phyloP scores from a whole-genome alignment of 2,797 vertebrate genomes.

The Eupleurogrammus muticus region DNA sequence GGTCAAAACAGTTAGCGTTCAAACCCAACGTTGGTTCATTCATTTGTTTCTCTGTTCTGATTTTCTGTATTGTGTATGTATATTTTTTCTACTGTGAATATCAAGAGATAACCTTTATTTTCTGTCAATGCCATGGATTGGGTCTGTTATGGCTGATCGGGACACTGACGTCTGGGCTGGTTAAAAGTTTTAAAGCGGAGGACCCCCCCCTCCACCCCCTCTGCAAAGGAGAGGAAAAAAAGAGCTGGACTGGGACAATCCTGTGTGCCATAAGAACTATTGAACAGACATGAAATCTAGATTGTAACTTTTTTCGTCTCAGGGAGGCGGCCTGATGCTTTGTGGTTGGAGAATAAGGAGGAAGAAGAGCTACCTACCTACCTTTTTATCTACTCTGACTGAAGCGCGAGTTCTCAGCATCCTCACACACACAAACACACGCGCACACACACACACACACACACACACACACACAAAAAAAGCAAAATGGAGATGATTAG shows the following conservation, averaged over 20 bases:
- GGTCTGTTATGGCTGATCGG: conserved; percentile 65
- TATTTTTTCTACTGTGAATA: conserved; percentile 85
- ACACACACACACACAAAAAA: too few relatives aligned
- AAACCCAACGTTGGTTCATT: conserved; percentile 49
- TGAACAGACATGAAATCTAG: conserved; percentile 70
- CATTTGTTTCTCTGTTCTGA: conserved; percentile 57
- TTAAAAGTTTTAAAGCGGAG: conserved; percentile 59
- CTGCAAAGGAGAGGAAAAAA: conserved; percentile 45
- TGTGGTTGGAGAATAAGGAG: conserved; percentile 66
- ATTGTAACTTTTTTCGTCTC: conserved; percentile 81
- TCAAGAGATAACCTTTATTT: conserved; percentile 74
- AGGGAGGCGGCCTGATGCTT: conserved; percentile 79
- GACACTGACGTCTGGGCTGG: conserved; percentile 60
- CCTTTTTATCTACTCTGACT: conserved; percentile 68
- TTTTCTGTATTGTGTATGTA: conserved; percentile 54
- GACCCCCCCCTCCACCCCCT: conserved; percentile 30
- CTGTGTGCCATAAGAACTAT: conserved; percentile 84
- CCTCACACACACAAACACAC: too few relatives aligned
- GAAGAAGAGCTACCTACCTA: conserved; percentile 64
- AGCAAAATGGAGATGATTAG: conserved; percentile 40
- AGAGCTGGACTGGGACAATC: conserved; percentile 81
- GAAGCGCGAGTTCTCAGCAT: conserved; percentile 63
- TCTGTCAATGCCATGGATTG: conserved; percentile 73
- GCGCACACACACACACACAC: too few relatives aligned
- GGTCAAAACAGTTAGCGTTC: conserved; percentile 42